Percentiles rank a stretch among this genome's conserved stretches.
phyloP scores from a whole-genome alignment of 2,113 vertebrate genomes.

The Nesogale talazaci region DNA sequence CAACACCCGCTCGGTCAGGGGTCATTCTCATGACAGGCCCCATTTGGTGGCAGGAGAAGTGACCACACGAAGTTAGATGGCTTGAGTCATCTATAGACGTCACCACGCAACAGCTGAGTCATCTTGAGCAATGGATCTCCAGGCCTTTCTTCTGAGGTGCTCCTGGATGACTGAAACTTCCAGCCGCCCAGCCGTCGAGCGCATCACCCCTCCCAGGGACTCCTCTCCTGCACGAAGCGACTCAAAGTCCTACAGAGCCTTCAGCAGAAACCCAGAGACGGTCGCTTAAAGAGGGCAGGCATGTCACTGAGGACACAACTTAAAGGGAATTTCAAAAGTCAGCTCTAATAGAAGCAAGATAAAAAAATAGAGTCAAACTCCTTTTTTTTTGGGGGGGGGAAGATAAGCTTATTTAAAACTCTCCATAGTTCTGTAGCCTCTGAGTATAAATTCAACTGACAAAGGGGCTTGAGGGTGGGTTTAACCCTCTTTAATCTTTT shows the following conservation, averaged over 20 bases:
- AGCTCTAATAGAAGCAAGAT: background rate
- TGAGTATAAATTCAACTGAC: background rate
- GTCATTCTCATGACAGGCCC: background rate
- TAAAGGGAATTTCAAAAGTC: background rate
- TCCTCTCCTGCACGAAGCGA: background rate
- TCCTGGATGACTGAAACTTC: background rate
- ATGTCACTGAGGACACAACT: background rate
- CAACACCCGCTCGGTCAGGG: background rate
- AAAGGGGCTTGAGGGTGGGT: background rate
- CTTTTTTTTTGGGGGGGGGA: too few relatives aligned
- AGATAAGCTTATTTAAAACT: background rate
- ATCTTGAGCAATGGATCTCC: background rate
- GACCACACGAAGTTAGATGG: background rate
- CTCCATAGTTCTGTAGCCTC: background rate
- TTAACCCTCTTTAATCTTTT: background rate
- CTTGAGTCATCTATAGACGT: background rate
- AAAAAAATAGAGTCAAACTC: slow-evolving; percentile 5
- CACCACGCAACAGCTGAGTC: too few relatives aligned
- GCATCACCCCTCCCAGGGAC: background rate
- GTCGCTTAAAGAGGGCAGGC: background rate
- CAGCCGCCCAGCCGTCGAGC: background rate
- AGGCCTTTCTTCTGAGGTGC: background rate
- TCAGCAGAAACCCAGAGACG: background rate
- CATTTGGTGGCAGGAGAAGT: background rate
- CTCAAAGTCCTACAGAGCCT: background rate